A percentile compares a stretch with the other conserved stretches of the same genome.
phyloP scores from a whole-genome alignment of 2,113 vertebrate species.

The Grus americana region DNA sequence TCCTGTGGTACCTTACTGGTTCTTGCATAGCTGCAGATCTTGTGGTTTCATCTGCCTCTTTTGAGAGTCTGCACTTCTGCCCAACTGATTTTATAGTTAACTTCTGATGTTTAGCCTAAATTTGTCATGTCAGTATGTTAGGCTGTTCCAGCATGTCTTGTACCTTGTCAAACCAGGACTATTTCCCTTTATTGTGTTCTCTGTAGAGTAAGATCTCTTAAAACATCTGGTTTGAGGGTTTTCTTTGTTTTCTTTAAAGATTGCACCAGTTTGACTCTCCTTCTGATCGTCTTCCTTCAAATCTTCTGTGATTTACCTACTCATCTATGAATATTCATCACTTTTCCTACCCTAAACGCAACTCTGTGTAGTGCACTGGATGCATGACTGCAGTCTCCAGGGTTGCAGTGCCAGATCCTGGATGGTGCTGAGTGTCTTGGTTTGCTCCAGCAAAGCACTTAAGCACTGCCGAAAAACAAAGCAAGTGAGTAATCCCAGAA shows the following conservation, averaged over 20 bases:
- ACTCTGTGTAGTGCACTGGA: neutral
- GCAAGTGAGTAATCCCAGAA: slow-evolving; percentile 40
- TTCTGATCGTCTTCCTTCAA: neutral
- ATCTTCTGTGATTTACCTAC: neutral
- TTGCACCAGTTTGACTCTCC: neutral
- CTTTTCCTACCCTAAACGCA: neutral
- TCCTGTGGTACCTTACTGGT: neutral
- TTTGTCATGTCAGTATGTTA: neutral
- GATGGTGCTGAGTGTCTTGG: neutral
- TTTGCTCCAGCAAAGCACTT: slow-evolving; percentile 10
- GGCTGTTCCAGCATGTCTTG: neutral
- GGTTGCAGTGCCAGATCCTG: neutral
- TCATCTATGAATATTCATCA: neutral
- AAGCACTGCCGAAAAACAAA: neutral
- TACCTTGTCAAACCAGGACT: neutral
- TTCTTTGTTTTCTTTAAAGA: neutral
- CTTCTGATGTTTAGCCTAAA: neutral
- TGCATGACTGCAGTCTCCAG: neutral
- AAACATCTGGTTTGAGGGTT: neutral
- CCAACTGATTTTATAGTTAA: neutral
- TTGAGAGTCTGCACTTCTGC: neutral
- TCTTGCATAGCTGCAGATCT: neutral
- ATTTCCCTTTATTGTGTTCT: neutral
- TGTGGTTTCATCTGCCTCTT: neutral
- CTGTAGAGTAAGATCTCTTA: neutral